These are phyloP conservation scores for Propithecus coquereli DNA, from an alignment of 2,113 vertebrate species.

Conservation along the genomic window DNA sequence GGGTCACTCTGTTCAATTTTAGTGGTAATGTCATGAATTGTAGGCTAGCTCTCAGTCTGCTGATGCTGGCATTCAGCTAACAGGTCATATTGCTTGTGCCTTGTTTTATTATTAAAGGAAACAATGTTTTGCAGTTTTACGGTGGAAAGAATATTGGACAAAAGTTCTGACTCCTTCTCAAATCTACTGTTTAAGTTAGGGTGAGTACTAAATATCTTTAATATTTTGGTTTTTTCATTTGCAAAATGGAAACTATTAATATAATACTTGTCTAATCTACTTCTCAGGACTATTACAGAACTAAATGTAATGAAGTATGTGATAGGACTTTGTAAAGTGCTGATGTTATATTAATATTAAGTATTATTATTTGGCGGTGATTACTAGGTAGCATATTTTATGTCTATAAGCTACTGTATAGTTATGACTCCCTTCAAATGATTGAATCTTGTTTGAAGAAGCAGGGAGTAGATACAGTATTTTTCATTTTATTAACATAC, in stretches of 20 bases:
- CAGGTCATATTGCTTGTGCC: constrained; percentile 36
- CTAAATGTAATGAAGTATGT: constrained; percentile 44
- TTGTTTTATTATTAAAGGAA: constrained; percentile 58
- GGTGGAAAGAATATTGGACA: constrained; percentile 43
- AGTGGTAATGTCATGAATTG: background rate
- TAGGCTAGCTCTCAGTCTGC: background rate
- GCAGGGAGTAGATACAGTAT: background rate
- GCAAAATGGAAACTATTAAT: constrained; percentile 24
- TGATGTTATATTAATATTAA: constrained; percentile 48
- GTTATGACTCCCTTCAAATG: constrained; percentile 40
- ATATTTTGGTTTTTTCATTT: constrained; percentile 47
- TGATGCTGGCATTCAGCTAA: constrained; percentile 19
- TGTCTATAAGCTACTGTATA: constrained; percentile 38
- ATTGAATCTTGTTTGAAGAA: constrained; percentile 52
- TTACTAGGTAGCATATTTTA: constrained; percentile 34
- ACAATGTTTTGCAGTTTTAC: constrained; percentile 47
- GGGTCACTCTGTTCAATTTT: background rate
- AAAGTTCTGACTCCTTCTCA: constrained; percentile 7
- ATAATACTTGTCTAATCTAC: constrained; percentile 39
- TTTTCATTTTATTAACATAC: constrained; percentile 52
- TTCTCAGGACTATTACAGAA: constrained; percentile 35
- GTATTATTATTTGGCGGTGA: constrained; percentile 58
- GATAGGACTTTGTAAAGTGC: constrained; percentile 33
- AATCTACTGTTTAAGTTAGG: constrained; percentile 7
- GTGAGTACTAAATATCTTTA: constrained; percentile 31